A percentile compares a stretch with the other conserved stretches of the same genome.
Evolutionary conservation across 2,797 vertebrate species (phyloP).

Genomic region (Paratrypauchen microcephalus): DNA sequence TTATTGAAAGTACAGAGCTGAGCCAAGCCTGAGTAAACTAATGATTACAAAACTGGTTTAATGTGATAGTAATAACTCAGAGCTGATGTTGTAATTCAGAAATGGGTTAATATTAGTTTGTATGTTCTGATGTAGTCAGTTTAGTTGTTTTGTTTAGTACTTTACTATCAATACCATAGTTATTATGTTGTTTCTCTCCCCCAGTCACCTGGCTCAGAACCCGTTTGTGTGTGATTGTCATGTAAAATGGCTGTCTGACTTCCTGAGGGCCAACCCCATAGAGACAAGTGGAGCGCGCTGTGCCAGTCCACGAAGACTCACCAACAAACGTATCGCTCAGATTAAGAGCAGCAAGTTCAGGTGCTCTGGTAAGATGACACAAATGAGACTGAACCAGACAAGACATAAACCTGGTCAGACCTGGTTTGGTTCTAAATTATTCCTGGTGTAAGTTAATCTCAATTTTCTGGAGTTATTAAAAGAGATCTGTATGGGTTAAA

Average conservation of each 20-base stretch:
- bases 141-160: too few species aligned
- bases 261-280: conserved; percentile 91
- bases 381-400: too few species aligned
- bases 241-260: conserved; percentile 95
- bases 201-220: conserved; percentile 96
- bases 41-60: too few species aligned
- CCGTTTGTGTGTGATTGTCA: conserved; percentile 97
- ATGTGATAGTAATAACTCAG: too few species aligned
- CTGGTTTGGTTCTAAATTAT: too few species aligned
- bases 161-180: neutral
- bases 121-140: too few species aligned
- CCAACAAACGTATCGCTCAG: conserved; percentile 97
- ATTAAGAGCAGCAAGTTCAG: conserved; percentile 99
- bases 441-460: too few species aligned
- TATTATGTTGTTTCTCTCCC: conserved; percentile 5
- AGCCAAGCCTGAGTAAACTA: too few species aligned
- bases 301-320: conserved; percentile 91
- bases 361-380: conserved; percentile 83
- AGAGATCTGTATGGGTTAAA: neutral
- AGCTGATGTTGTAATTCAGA: too few species aligned
- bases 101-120: too few species aligned
- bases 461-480: neutral
- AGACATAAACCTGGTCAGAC: neutral
- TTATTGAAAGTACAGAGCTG: too few species aligned
- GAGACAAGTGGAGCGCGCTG: conserved; percentile 96